These are phyloP conservation scores for Pocillopora damicornis DNA, from an alignment of 64 coral and sea anemone genomes.

Conservation along the genomic window DNA sequence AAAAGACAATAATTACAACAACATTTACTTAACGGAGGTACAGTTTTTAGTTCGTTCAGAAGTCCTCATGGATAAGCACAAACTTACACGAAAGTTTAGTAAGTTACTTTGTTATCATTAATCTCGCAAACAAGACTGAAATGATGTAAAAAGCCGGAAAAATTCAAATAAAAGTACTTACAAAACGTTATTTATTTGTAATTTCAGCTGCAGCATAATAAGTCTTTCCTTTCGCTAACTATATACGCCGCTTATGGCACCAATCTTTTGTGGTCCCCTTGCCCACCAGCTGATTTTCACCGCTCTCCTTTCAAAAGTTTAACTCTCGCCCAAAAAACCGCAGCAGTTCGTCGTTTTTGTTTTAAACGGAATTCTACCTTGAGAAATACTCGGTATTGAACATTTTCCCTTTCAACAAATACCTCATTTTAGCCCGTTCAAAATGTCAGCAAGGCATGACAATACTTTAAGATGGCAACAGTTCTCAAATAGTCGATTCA, in stretches of 20 bases:
- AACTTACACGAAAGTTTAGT: not conserved
- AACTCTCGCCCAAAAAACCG: not conserved
- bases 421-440: too few species aligned
- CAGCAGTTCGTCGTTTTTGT: not conserved
- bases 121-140: not conserved
- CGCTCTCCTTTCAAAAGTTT: not conserved
- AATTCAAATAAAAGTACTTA: too few species aligned
- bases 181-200: too few species aligned
- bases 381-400: not conserved
- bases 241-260: too few species aligned
- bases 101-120: not conserved
- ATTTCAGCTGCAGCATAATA: too few species aligned
- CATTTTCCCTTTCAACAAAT: too few species aligned
- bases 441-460: too few species aligned
- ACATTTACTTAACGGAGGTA: not conserved
- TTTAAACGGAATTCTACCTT: not conserved
- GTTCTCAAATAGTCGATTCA: too few species aligned
- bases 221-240: too few species aligned
- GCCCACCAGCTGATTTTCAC: constrained; percentile 9
- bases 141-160: too few species aligned
- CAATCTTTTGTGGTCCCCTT: not conserved
- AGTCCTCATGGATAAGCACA: not conserved
- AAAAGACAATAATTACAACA: not conserved
- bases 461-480: too few species aligned
- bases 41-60: not conserved